A percentile compares a stretch with the other conserved stretches of the same genome.
phyloP scores from a whole-genome alignment of 1,140 invertebrate genomes.

The Neodiprion lecontei region DNA sequence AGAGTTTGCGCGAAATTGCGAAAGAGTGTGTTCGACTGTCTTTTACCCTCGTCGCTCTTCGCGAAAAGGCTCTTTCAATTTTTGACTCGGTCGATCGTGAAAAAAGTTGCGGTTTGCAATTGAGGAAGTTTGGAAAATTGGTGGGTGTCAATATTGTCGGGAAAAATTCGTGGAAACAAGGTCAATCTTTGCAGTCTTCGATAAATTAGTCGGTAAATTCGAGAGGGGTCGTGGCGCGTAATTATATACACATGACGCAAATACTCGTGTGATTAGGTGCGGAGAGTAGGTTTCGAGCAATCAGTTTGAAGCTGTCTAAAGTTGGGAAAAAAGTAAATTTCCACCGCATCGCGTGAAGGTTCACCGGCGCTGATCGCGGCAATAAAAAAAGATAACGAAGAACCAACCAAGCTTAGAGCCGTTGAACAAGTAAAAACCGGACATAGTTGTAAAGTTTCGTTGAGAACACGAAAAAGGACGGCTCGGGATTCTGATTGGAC shows the following conservation, averaged over 20 bases:
- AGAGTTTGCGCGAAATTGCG: neutral
- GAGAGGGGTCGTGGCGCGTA: neutral
- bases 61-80: too few species aligned
- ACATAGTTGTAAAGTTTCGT: neutral
- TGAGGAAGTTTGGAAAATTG: too few species aligned
- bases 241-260: too few species aligned
- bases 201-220: neutral
- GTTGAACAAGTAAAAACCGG: neutral
- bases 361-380: neutral
- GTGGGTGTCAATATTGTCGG: neutral
- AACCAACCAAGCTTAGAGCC: neutral
- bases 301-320: too few species aligned
- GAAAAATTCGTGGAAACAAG: neutral
- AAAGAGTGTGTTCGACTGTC: too few species aligned
- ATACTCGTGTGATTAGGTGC: neutral
- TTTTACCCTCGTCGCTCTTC: too few species aligned
- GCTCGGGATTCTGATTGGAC: neutral
- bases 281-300: neutral
- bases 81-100: too few species aligned
- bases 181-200: neutral
- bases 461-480: neutral
- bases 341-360: too few species aligned
- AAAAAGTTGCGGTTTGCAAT: too few species aligned
- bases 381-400: neutral
- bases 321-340: too few species aligned